Base-by-base conservation (phyloP, 1,140 invertebrate species). In the Carposina sasakii region DNA sequence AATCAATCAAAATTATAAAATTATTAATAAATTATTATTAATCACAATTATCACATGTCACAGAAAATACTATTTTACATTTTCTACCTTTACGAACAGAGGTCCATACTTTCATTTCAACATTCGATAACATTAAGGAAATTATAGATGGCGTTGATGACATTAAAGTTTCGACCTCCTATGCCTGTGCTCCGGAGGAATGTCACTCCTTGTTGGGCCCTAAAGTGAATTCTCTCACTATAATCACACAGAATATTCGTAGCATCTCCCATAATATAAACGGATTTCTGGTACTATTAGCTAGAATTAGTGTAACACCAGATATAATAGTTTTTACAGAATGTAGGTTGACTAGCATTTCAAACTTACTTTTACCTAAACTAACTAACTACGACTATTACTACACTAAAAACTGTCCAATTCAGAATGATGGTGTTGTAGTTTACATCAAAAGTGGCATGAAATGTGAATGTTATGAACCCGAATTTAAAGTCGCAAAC, bases 371-470 rank as follows among this genome's bases (percentile, higher is more conserved):
- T n/a, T 24, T 48, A n/a, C 46, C 40, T 4, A 9, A 17, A 10
- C 4, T 13, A 16, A 17, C 36, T 15, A 28, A 24, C 21, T 28
- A 34, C 20, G 17, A 34, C 12, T 20, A 15, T 16, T 37, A 10
- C 26, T 13, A 15, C 23, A 37, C 15, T 20, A 37, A 37, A 17
- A 37, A 37, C 34, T 19, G 20, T 20, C 34, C 3, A 8, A 37
- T 37, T 20, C 45, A 47, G 26, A 47, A 47, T 24, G 45, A 47
- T 19, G 45, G 45, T 24, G 31, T 47, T 6, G 45, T 36, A 2
- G 6, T 47, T 2, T 47, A 23, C 17, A 6, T 37, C 2, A 22
- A 20, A 9, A 5, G 15, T 23, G 3, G 6, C 45, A 31, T 36
- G 13, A 15, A 13, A 9, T 3, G 22, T 34, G 15, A 31, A 5